These are phyloP conservation scores for Bombus impatiens DNA, from an alignment of 1,140 invertebrate genomes.

Conservation along the genomic window DNA sequence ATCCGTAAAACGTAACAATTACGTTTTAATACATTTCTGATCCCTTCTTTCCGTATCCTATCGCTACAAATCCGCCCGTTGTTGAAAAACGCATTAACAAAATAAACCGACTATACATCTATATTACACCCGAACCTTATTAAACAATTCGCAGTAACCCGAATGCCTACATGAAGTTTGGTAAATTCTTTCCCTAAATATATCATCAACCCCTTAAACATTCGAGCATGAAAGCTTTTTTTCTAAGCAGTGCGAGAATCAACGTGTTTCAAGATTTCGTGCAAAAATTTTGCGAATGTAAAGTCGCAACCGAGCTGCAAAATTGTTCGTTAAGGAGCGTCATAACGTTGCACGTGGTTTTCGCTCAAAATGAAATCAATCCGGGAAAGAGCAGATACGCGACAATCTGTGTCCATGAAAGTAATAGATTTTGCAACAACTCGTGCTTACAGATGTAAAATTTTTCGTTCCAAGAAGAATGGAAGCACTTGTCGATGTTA, in stretches of 20 bases:
- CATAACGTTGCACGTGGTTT: background rate
- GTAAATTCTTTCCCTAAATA: background rate
- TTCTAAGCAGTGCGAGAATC: background rate
- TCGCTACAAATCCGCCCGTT: background rate
- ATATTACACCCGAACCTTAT: background rate
- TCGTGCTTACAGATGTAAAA: background rate
- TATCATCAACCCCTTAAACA: background rate
- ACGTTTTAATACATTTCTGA: background rate
- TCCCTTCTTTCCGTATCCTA: background rate
- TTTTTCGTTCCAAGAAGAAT: background rate
- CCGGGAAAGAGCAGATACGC: no score
- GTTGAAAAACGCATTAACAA: background rate
- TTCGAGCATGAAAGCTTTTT: background rate
- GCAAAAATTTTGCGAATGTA: background rate
- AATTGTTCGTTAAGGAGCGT: background rate
- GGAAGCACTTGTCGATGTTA: background rate
- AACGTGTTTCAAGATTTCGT: background rate
- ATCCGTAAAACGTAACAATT: background rate
- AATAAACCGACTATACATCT: background rate
- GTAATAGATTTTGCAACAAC: no score
- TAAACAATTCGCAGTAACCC: background rate
- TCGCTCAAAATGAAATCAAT: background rate
- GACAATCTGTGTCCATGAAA: accelerated
- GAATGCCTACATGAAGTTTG: background rate
- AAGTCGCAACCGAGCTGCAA: background rate